Evolutionary conservation across 2,113 vertebrate species (phyloP).

Genomic region (mouse (Mus musculus)): GRCm39 chr10:4841501-4842000

Average conservation of each 20-base stretch:
- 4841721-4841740: slow-evolving; percentile 41
- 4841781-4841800: slow-evolving; percentile 11
- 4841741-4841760: background rate
- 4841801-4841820: slow-evolving; percentile 32
- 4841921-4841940: slow-evolving; percentile 76
- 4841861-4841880: slow-evolving; percentile 79
- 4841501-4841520: background rate
- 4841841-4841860: slow-evolving; percentile 76
- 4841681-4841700: background rate
- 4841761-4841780: background rate
- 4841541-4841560: background rate
- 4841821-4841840: slow-evolving; percentile 74
- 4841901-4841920: slow-evolving; percentile 79
- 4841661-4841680: background rate
- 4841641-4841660: slow-evolving; percentile 46
- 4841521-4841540: background rate
- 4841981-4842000: slow-evolving; percentile 86
- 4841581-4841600: background rate
- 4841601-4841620: background rate
- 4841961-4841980: slow-evolving; percentile 80
- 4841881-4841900: slow-evolving; percentile 75
- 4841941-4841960: slow-evolving; percentile 84
- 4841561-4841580: background rate
- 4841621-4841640: background rate
- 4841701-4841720: slow-evolving; percentile 53